phyloP scores from a whole-genome alignment of 1,140 invertebrate species.

The Procambarus virginalis region DNA sequence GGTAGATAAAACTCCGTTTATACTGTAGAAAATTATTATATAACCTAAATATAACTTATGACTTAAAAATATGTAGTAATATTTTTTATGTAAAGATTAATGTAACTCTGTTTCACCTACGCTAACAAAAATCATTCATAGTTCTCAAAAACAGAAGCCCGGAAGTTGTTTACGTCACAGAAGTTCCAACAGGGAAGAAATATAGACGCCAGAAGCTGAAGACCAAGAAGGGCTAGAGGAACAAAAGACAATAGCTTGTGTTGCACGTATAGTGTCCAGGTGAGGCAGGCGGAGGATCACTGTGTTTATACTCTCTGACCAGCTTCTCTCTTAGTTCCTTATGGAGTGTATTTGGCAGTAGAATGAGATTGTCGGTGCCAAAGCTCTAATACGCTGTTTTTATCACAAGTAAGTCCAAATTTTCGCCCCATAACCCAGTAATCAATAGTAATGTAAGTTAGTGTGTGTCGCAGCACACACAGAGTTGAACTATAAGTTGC shows the following conservation, averaged over 20 bases:
- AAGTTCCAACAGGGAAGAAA: constrained; percentile 41
- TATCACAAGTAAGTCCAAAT: constrained; percentile 8
- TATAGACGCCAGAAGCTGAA: background rate
- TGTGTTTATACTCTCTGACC: background rate
- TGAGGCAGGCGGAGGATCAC: background rate
- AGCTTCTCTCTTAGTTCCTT: background rate
- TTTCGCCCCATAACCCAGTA: background rate
- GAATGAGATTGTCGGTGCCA: constrained; percentile 15
- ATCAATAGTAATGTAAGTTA: too few species aligned
- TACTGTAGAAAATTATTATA: background rate
- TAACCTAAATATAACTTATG: background rate
- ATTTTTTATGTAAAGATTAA: background rate
- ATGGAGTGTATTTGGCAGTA: constrained; percentile 14
- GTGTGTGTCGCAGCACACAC: too few species aligned
- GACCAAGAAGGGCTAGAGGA: background rate
- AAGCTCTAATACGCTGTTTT: constrained; percentile 19
- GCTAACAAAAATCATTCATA: background rate
- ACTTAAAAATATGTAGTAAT: background rate
- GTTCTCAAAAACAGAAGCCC: background rate
- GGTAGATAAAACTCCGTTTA: background rate
- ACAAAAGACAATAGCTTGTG: background rate
- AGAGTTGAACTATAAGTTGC: too few species aligned
- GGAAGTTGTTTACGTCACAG: constrained; percentile 18
- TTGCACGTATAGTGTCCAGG: background rate
- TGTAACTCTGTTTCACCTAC: background rate